A percentile compares a stretch with the other conserved stretches of the same genome.
Conservation (phyloP, 2,888 invertebrate genomes). For the Monochamus alternatus region DNA sequence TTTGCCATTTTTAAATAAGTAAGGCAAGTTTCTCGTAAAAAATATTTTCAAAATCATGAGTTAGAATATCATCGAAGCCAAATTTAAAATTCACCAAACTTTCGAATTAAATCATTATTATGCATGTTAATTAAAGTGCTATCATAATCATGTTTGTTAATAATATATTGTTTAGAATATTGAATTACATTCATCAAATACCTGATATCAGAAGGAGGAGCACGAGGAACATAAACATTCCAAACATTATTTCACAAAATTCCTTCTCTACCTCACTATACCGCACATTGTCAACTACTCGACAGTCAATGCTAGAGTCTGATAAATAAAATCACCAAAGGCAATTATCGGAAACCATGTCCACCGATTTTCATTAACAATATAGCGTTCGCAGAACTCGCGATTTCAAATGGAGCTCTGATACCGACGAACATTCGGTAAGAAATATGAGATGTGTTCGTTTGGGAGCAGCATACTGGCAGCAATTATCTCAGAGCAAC, state of each 20-base stretch:
- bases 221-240: conserved; percentile 14
- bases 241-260: conserved; percentile 23
- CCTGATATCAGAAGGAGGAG: conserved; percentile 20
- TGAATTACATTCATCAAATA: too few relatives aligned
- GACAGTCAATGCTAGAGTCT: background rate
- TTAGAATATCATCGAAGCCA: too few relatives aligned
- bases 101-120: too few relatives aligned
- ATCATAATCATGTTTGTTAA: too few relatives aligned
- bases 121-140: too few relatives aligned
- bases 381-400: background rate
- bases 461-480: background rate
- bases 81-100: too few relatives aligned
- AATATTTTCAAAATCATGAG: too few relatives aligned
- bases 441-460: conserved; percentile 27
- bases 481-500: conserved; percentile 19
- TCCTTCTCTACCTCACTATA: conserved; percentile 1
- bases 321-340: conserved; percentile 22
- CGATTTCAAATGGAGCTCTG: conserved; percentile 7
- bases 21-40: too few relatives aligned
- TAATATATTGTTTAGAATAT: too few relatives aligned
- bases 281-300: conserved; percentile 18
- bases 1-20: too few relatives aligned
- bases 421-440: conserved; percentile 20
- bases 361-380: conserved; percentile 22
- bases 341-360: conserved; percentile 15